Evolutionary conservation across 2,888 invertebrate genomes (phyloP), one percentile per base, ranked within the genome.

Genomic region (Leptothorax acervorum): DNA sequence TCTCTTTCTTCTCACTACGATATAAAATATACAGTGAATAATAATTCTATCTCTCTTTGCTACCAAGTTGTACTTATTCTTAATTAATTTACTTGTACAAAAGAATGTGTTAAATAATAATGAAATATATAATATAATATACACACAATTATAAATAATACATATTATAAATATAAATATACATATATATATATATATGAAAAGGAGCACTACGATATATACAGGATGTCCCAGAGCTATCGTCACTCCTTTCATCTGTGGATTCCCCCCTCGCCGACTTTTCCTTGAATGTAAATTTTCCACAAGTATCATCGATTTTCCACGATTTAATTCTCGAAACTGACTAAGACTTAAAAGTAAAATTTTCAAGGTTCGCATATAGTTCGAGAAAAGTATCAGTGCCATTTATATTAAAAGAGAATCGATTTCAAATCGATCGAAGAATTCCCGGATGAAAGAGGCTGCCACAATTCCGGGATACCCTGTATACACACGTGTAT

Each of bases 51-150:
- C 94, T 95, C 95, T 95, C 95, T 95, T 95, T 95, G 95, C 95
- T 95, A 95, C 95, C 94, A 95, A 94, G 94, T 95, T 95, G 95
- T 95, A 95, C 95, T 95, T 95, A 95, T 95, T 95, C 95, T 94
- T 95, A 95, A 94, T 94, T 94, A 94, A 94, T 95, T 94, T 95
- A 95, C 94, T 94, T 95, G 95, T 95, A 95, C 95, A 95, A 95
- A 95, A 92, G 86, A 93, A 93, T 94, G 94, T 95, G 94, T 95
- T 95, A 94, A 94, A 94, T 94, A 94, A 94, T 93, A 93, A 93
- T 92, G 87, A 93, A 94, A 93, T 93, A 92, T 91, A 93, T 92
- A 92, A 93, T 93, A 93, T 93, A 92, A 92, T 90, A 90, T 92
- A 93, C 90, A 93, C 90, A 90, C 90, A 92, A 92, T 87, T 92